Conservation (phyloP, 2,797 vertebrate species). For the Holocentrus rufus region DNA sequence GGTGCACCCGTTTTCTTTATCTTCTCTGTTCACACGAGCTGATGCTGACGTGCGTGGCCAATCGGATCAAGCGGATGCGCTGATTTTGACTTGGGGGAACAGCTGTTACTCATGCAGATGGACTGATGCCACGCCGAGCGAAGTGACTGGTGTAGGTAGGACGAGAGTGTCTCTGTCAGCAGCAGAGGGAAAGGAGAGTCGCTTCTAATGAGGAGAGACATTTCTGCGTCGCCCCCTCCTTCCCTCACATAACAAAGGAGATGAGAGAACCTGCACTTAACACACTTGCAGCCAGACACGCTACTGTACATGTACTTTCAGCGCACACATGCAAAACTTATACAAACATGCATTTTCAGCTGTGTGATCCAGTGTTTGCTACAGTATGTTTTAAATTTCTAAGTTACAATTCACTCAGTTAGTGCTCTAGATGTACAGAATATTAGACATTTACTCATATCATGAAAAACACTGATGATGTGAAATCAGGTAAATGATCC, state of each 20-base stretch:
- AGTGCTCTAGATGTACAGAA: neutral
- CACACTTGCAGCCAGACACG: neutral
- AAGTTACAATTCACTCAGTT: neutral
- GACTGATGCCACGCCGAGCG: constrained; percentile 48
- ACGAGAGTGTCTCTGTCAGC: constrained; percentile 55
- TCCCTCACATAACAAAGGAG: constrained; percentile 50
- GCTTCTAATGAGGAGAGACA: constrained; percentile 62
- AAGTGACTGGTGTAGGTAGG: constrained; percentile 55
- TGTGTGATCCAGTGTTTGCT: neutral
- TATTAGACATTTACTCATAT: too few species aligned
- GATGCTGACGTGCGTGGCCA: constrained; percentile 66
- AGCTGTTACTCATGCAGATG: constrained; percentile 46
- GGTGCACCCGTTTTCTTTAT: constrained; percentile 57
- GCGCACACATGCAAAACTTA: constrained; percentile 13
- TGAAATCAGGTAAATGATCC: too few species aligned
- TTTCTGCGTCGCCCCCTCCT: constrained; percentile 47
- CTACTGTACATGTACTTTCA: constrained; percentile 1
- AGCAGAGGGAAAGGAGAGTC: constrained; percentile 30
- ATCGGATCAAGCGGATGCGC: constrained; percentile 61
- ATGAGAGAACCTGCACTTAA: constrained; percentile 43
- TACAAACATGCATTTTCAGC: neutral
- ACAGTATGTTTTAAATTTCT: neutral
- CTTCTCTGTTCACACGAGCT: constrained; percentile 68
- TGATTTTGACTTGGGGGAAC: constrained; percentile 67
- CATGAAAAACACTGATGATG: too few species aligned